Evolutionary conservation across 2,113 vertebrate species (phyloP).

Genomic region (Psilopogon haemacephalus): DNA sequence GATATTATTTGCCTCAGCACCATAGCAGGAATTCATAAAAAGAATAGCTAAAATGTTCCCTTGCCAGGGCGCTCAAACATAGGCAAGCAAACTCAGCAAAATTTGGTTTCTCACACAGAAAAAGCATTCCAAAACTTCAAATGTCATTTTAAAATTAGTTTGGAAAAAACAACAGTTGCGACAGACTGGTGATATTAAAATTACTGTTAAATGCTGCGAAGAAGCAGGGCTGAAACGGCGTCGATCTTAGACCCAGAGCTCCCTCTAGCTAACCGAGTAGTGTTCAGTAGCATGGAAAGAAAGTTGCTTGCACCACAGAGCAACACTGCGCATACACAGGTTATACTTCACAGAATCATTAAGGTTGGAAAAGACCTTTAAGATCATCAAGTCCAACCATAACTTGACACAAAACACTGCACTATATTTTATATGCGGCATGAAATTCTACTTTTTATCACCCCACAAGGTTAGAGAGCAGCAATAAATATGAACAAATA

Average conservation of each 20-base stretch:
- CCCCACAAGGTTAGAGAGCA: neutral
- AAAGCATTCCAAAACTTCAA: neutral
- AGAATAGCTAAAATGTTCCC: neutral
- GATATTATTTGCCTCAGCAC: neutral
- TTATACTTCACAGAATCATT: too few species aligned
- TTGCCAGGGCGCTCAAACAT: neutral
- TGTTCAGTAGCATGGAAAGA: neutral
- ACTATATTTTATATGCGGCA: neutral
- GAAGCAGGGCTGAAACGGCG: neutral
- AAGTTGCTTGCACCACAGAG: neutral
- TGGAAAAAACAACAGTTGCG: neutral
- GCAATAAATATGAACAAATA: neutral
- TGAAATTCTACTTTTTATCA: neutral
- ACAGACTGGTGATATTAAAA: neutral
- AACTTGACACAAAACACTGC: neutral
- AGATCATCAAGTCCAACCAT: too few species aligned
- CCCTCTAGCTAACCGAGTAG: constrained; percentile 64
- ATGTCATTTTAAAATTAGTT: neutral
- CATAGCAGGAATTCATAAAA: neutral
- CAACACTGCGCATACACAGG: rapidly evolving
- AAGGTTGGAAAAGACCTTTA: too few species aligned
- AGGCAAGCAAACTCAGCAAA: neutral
- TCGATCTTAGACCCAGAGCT: constrained; percentile 21
- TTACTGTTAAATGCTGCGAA: neutral
- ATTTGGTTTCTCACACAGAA: neutral